phyloP scores from a whole-genome alignment of 2,888 invertebrate genomes.

The Habrosyne pyritoides region DNA sequence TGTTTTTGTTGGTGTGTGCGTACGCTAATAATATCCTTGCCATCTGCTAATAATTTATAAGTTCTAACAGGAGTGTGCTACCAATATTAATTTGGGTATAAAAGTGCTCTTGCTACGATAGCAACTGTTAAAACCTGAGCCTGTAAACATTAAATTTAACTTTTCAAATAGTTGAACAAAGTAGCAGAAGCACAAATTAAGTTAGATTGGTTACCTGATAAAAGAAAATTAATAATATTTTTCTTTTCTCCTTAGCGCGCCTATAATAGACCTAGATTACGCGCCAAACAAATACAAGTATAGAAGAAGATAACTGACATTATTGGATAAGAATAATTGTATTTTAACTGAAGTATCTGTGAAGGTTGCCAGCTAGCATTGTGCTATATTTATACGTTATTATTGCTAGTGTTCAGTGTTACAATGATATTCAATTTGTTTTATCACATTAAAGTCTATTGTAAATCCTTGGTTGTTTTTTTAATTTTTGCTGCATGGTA shows the following conservation, averaged over 20 bases:
- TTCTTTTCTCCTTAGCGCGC: slow-evolving; percentile 78
- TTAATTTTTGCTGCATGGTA: slow-evolving; percentile 73
- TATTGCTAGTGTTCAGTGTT: slow-evolving; percentile 64
- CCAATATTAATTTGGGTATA: slow-evolving; percentile 18
- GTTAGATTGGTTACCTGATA: neutral
- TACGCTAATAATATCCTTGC: slow-evolving; percentile 19
- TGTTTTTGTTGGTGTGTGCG: slow-evolving; percentile 20
- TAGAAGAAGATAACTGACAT: slow-evolving; percentile 62
- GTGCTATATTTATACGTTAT: slow-evolving; percentile 60
- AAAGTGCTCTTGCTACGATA: neutral
- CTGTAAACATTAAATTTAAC: neutral
- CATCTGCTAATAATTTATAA: slow-evolving; percentile 13
- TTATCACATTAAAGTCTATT: slow-evolving; percentile 76
- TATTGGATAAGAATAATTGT: slow-evolving; percentile 31
- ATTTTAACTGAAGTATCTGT: slow-evolving; percentile 38
- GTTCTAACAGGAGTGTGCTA: slow-evolving; percentile 70
- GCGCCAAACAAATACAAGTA: slow-evolving; percentile 77
- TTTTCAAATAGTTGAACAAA: neutral
- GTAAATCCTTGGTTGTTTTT: slow-evolving; percentile 68
- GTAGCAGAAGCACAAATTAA: neutral
- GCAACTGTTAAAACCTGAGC: neutral
- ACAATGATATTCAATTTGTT: slow-evolving; percentile 60
- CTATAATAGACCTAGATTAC: slow-evolving; percentile 73
- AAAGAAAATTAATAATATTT: slow-evolving; percentile 30
- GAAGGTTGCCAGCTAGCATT: slow-evolving; percentile 50